Percentiles rank a stretch among this genome's conserved stretches.
These are phyloP conservation scores for Dendroctonus valens DNA, from an alignment of 1,140 invertebrate genomes.

Conservation along the genomic window DNA sequence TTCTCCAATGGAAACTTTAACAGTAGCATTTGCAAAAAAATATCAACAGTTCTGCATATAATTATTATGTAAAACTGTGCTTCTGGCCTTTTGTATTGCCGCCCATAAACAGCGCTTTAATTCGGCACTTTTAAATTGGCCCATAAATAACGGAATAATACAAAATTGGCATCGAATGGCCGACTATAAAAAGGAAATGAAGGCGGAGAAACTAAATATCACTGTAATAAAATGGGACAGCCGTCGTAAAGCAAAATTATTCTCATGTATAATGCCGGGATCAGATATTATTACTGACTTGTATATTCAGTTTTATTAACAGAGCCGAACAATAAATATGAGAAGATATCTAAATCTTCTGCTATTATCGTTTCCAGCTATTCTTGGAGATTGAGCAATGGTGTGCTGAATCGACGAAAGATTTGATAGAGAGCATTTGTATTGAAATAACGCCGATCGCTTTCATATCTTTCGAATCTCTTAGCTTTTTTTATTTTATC, in stretches of 20 bases:
- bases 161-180: constrained; percentile 28
- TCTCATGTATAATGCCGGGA: constrained; percentile 7
- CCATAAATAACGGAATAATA: constrained; percentile 31
- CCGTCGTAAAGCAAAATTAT: constrained; percentile 28
- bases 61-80: no score
- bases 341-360: no score
- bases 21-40: no score
- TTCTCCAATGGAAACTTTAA: no score
- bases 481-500: no score
- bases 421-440: not conserved
- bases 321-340: no score
- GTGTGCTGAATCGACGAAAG: no score
- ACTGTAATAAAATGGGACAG: constrained; percentile 23
- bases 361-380: not conserved
- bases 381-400: no score
- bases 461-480: no score
- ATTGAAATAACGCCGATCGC: not conserved
- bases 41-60: no score
- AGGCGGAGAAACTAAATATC: constrained; percentile 28
- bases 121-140: constrained; percentile 17
- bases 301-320: not conserved
- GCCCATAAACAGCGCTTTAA: not conserved
- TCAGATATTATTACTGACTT: constrained; percentile 14
- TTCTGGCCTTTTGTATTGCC: no score
- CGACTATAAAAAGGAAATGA: constrained; percentile 19